Evolutionary conservation across 2,797 vertebrate species (phyloP).

Genomic region (Sparus aurata): DNA sequence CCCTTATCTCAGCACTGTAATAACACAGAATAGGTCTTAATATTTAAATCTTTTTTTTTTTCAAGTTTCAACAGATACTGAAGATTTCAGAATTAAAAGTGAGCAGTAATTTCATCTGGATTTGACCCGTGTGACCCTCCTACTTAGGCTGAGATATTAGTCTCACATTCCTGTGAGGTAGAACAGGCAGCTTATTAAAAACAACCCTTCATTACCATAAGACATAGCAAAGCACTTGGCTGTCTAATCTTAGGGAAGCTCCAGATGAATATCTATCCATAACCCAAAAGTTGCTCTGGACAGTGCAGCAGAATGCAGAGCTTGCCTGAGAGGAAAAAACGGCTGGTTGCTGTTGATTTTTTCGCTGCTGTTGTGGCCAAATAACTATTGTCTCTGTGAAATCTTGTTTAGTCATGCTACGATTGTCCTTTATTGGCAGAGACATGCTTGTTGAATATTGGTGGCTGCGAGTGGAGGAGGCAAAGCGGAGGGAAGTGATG

Average conservation of each 20-base stretch:
- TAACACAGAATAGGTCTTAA: conserved; percentile 47
- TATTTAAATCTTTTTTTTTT: conserved; percentile 58
- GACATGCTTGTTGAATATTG: conserved; percentile 66
- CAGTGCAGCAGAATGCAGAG: conserved; percentile 27
- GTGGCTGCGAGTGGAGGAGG: conserved; percentile 43
- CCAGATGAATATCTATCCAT: conserved; percentile 75
- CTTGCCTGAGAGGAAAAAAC: conserved; percentile 37
- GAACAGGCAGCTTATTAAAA: conserved; percentile 82
- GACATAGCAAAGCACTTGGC: conserved; percentile 79
- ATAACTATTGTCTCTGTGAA: conserved; percentile 70
- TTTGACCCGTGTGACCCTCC: conserved; percentile 76
- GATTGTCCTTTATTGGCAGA: conserved; percentile 63
- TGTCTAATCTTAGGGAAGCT: conserved; percentile 80
- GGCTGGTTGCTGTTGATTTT: conserved; percentile 48
- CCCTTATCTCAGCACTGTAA: conserved; percentile 49
- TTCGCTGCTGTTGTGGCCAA: conserved; percentile 54
- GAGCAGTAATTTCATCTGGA: conserved; percentile 84
- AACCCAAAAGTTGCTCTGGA: conserved; percentile 60
- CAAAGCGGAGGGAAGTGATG: conserved; percentile 39
- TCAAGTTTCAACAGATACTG: conserved; percentile 76
- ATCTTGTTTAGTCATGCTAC: conserved; percentile 70
- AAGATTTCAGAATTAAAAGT: conserved; percentile 82
- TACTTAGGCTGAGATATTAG: conserved; percentile 81
- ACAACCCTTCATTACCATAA: conserved; percentile 85
- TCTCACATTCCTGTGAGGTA: conserved; percentile 70